Conservation (phyloP, 2,888 invertebrate species). For the Drosophila merina region DNA sequence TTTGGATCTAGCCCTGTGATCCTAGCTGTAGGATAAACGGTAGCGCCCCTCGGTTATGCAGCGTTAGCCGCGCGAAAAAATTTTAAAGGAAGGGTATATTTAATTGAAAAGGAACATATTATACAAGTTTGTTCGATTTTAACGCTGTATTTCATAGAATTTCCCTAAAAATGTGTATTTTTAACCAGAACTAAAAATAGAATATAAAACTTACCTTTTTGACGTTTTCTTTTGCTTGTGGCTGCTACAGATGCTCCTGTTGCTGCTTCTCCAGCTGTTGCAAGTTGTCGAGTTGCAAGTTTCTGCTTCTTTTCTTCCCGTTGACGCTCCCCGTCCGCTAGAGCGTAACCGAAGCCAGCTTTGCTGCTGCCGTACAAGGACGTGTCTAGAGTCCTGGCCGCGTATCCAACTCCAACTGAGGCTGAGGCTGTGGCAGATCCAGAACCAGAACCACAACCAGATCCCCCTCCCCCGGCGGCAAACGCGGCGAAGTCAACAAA, state of each 20-base stretch:
- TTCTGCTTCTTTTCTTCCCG: constrained; percentile 50
- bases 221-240: constrained; percentile 72
- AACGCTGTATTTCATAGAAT: too few relatives aligned
- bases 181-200: too few relatives aligned
- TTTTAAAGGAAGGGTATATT: too few relatives aligned
- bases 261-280: constrained; percentile 32
- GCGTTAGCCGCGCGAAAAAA: too few relatives aligned
- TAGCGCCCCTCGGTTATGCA: too few relatives aligned
- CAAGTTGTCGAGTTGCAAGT: constrained; percentile 23
- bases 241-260: constrained; percentile 50
- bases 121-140: too few relatives aligned
- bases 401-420: constrained; percentile 11
- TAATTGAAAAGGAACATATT: too few relatives aligned
- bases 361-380: constrained; percentile 35
- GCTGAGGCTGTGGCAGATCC: not conserved
- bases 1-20: too few relatives aligned
- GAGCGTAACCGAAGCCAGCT: constrained; percentile 18
- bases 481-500: constrained; percentile 81
- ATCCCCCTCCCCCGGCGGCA: constrained; percentile 68
- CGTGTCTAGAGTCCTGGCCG: constrained; percentile 49
- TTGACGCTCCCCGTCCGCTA: constrained; percentile 42
- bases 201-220: constrained; percentile 63
- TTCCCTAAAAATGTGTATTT: too few relatives aligned
- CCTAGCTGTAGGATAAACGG: too few relatives aligned
- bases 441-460: constrained; percentile 12